Percentiles rank a stretch among this genome's conserved stretches.
Evolutionary conservation across 1,140 invertebrate genomes (phyloP).

Genomic region (Leptinotarsa lineolata): DNA sequence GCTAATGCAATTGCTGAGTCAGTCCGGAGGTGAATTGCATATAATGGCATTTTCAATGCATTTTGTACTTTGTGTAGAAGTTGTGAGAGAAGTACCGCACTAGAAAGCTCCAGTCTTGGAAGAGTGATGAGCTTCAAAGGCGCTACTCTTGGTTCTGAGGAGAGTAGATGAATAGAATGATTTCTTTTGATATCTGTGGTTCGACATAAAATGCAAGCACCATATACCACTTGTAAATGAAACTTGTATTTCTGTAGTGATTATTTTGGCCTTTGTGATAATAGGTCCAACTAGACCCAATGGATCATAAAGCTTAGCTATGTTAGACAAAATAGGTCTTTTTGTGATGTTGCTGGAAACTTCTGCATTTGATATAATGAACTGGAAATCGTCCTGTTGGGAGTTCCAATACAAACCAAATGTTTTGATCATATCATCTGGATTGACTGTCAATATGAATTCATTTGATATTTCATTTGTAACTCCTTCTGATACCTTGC

Average conservation of each 20-base stretch:
- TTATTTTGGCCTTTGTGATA: neutral
- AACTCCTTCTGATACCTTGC: too few species aligned
- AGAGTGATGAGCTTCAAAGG: neutral
- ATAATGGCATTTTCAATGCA: neutral
- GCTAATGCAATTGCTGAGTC: neutral
- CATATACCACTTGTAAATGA: neutral
- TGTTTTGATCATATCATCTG: too few species aligned
- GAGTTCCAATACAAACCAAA: too few species aligned
- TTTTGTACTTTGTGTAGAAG: neutral
- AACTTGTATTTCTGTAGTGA: neutral
- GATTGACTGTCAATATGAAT: too few species aligned
- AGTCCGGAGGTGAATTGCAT: neutral
- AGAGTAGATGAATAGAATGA: neutral
- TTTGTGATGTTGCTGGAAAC: neutral
- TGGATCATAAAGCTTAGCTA: neutral
- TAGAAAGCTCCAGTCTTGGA: neutral
- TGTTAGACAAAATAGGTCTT: neutral
- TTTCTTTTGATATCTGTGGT: neutral
- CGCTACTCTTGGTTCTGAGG: neutral
- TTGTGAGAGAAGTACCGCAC: neutral
- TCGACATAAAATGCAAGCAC: conserved; percentile 6
- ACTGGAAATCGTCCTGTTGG: too few species aligned
- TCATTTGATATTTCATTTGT: too few species aligned
- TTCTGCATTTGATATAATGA: too few species aligned
- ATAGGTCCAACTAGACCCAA: neutral